These are phyloP conservation scores for Lamprologus ornatipinnis DNA, from an alignment of 2,113 vertebrate species.

Conservation along the genomic window DNA sequence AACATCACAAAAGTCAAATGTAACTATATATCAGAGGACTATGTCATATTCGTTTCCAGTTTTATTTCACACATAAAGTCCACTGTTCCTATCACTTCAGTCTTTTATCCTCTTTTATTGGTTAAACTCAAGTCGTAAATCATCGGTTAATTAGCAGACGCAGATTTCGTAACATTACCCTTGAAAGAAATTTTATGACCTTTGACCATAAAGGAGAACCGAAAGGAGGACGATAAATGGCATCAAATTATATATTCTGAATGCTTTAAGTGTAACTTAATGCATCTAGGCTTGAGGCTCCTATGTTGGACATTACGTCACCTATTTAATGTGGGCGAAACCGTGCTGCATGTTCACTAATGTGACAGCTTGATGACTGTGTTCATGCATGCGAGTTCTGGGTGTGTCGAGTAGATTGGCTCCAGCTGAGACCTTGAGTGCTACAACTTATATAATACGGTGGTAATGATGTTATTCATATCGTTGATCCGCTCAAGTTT, in stretches of 20 bases:
- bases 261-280: constrained; percentile 23
- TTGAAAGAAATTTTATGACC: neutral
- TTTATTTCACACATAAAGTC: neutral
- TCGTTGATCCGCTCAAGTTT: neutral
- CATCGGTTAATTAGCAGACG: neutral
- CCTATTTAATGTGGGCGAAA: constrained; percentile 32
- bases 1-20: neutral
- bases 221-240: neutral
- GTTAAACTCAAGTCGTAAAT: neutral
- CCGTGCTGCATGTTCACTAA: neutral
- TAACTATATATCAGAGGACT: neutral
- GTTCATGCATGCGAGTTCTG: neutral
- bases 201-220: neutral
- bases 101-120: neutral
- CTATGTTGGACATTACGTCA: constrained; percentile 50
- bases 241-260: constrained; percentile 7
- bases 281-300: neutral
- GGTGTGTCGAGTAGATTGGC: constrained; percentile 17
- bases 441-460: neutral
- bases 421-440: neutral
- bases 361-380: constrained; percentile 44
- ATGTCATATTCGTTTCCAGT: neutral
- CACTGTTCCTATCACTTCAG: neutral
- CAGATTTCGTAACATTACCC: neutral
- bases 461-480: neutral